Percentiles rank a stretch among this genome's conserved stretches.
phyloP scores from a whole-genome alignment of 2,888 invertebrate genomes.

The Cancer borealis region DNA sequence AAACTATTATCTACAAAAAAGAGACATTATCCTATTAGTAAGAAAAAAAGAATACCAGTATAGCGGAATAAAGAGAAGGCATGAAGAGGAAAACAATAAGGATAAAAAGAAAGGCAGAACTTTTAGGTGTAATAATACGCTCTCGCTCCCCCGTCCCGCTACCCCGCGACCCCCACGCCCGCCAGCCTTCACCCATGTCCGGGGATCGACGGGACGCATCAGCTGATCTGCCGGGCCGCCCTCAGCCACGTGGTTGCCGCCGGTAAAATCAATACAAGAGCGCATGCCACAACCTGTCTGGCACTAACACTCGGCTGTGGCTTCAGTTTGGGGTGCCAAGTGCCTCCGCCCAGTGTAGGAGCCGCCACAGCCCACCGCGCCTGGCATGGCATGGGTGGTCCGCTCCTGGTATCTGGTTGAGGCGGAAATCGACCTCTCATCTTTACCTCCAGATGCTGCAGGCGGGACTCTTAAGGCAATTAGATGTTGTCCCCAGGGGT shows the following conservation, averaged over 20 bases:
- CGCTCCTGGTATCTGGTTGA: not conserved
- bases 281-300: conserved; percentile 56
- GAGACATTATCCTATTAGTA: not conserved
- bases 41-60: not conserved
- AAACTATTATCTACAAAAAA: not conserved
- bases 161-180: not conserved
- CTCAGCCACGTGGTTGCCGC: conserved; percentile 60
- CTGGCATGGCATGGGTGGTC: not conserved
- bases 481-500: not conserved
- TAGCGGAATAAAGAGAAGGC: not conserved
- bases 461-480: not conserved
- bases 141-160: not conserved
- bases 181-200: not conserved
- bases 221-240: conserved; percentile 54
- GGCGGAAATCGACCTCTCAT: not conserved
- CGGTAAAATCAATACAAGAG: conserved; percentile 58
- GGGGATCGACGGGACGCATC: conserved; percentile 48
- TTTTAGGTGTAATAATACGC: not conserved
- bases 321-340: conserved; percentile 5
- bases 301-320: conserved; percentile 28
- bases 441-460: not conserved
- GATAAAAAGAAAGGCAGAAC: not conserved
- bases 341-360: conserved; percentile 5
- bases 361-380: not conserved
- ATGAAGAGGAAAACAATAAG: not conserved